Percentiles rank a stretch among this genome's conserved stretches.
phyloP scores from a whole-genome alignment of 2,113 vertebrate genomes.

The Sturnus vulgaris region DNA sequence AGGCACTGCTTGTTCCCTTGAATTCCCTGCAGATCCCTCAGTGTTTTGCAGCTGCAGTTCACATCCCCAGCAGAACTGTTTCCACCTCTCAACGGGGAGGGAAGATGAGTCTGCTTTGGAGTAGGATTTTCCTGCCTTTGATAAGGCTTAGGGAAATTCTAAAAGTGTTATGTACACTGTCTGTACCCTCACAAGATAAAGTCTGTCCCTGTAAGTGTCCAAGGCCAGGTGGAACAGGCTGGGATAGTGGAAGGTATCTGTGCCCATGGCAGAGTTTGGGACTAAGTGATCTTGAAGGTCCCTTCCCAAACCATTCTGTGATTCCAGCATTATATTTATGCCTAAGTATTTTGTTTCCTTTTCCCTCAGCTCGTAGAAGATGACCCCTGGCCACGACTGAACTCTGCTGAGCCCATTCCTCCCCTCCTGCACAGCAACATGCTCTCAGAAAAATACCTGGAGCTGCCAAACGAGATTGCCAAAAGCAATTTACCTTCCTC shows the following conservation, averaged over 20 bases:
- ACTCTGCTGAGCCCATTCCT: constrained; percentile 70
- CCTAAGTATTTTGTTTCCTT: not conserved
- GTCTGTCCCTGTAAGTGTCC: not conserved
- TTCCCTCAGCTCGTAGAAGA: constrained; percentile 71
- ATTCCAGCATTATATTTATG: not conserved
- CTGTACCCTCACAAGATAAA: not conserved
- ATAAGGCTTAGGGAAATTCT: not conserved
- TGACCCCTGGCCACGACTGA: constrained; percentile 73
- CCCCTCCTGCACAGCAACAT: constrained; percentile 66
- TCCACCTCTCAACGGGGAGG: accelerated
- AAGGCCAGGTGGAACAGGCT: accelerated
- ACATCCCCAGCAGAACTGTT: not conserved
- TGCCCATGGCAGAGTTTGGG: not conserved
- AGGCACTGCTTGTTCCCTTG: not conserved
- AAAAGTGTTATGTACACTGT: accelerated
- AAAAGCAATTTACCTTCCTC: constrained; percentile 50
- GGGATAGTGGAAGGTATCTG: not conserved
- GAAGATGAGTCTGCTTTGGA: not conserved
- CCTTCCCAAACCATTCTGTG: not conserved
- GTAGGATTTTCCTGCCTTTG: not conserved
- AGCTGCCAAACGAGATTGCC: constrained; percentile 63
- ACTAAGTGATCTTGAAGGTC: no score
- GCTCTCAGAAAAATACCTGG: constrained; percentile 64
- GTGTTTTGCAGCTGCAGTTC: not conserved
- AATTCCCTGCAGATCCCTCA: accelerated